phyloP scores from a whole-genome alignment of 2,113 vertebrate genomes.

The Microtus montanus region DNA sequence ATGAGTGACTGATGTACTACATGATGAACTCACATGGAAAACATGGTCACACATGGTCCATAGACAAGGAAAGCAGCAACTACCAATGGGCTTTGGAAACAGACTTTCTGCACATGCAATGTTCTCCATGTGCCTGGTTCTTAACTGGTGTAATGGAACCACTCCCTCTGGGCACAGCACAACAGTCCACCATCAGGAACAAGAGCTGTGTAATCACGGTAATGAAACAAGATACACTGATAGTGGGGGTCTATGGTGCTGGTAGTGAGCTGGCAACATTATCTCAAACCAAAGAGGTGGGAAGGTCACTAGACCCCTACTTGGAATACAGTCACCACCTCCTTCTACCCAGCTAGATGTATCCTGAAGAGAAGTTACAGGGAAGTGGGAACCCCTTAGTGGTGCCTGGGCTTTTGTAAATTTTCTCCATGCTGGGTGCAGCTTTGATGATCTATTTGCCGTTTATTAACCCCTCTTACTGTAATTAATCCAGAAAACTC shows the following conservation, averaged over 20 bases:
- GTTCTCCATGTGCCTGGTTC: neutral
- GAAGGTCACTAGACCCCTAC: neutral
- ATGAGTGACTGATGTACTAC: neutral
- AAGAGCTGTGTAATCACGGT: neutral
- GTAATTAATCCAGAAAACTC: neutral
- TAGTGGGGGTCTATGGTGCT: neutral
- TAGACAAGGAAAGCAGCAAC: neutral
- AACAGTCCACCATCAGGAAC: neutral
- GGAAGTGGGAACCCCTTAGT: neutral
- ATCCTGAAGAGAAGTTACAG: neutral
- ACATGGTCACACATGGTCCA: neutral
- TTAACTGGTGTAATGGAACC: neutral
- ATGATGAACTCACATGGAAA: neutral
- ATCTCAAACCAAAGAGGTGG: neutral
- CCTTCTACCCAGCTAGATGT: neutral
- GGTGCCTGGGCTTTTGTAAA: neutral
- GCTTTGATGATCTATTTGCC: neutral
- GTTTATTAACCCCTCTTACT: neutral
- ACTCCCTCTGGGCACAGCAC: neutral
- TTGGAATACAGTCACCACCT: neutral
- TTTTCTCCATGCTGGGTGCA: neutral
- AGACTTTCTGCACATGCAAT: neutral
- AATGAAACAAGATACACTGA: neutral
- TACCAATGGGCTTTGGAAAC: neutral
- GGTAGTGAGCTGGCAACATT: neutral